Evolutionary conservation across 2,888 invertebrate species (phyloP).

Genomic region (Diaprepes abbreviatus): DNA sequence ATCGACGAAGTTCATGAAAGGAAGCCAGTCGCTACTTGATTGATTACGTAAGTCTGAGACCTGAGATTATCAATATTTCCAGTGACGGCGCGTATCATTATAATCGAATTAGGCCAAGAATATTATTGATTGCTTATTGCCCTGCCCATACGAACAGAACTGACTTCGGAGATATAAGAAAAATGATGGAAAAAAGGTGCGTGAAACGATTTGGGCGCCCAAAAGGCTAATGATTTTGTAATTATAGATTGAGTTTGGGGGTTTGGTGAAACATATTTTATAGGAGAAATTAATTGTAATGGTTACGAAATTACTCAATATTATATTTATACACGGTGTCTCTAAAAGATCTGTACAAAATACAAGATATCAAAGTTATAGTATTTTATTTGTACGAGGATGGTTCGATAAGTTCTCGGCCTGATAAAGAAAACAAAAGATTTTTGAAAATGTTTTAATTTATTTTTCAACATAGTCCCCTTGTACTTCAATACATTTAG

Average conservation of each 20-base stretch:
- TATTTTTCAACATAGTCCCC: no score
- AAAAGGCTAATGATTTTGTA: slow-evolving; percentile 43
- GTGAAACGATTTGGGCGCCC: slow-evolving; percentile 40
- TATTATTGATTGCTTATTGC: slow-evolving; percentile 50
- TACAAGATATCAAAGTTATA: no score
- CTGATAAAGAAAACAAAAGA: no score
- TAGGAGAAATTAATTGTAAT: no score
- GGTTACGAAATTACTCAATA: no score
- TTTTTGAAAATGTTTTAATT: no score
- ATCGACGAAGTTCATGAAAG: slow-evolving; percentile 45
- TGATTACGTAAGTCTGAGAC: slow-evolving; percentile 47
- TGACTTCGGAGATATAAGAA: slow-evolving; percentile 34
- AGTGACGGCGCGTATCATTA: slow-evolving; percentile 50
- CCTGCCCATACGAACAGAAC: slow-evolving; percentile 43
- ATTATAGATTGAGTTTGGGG: slow-evolving; percentile 41
- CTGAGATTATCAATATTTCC: slow-evolving; percentile 50
- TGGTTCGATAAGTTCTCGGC: no score
- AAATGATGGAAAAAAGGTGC: slow-evolving; percentile 43
- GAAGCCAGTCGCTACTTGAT: slow-evolving; percentile 42
- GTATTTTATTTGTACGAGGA: no score
- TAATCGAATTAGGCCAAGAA: slow-evolving; percentile 50
- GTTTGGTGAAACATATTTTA: slow-evolving; percentile 7
- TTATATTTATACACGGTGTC: no score
- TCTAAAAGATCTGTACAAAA: no score
- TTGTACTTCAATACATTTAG: no score